Evolutionary conservation across 2,888 invertebrate genomes (phyloP).

Genomic region (Gortyna flavago): DNA sequence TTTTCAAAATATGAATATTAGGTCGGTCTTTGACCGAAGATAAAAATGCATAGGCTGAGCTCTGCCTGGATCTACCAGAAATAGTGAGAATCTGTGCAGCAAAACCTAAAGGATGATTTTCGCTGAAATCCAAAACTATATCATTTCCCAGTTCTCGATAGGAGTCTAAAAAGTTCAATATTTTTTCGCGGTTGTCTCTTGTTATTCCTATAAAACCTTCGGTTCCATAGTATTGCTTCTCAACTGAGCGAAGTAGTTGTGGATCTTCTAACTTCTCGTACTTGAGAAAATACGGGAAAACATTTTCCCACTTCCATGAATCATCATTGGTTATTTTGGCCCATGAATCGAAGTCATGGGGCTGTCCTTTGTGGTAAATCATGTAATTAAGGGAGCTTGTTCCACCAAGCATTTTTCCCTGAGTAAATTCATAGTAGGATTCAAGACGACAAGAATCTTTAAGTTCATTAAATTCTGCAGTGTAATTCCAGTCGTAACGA

Average conservation of each 20-base stretch:
- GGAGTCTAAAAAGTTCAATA: conserved; percentile 70
- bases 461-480: conserved; percentile 63
- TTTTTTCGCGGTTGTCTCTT: conserved; percentile 55
- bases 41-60: conserved; percentile 81
- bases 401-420: conserved; percentile 77
- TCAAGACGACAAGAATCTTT: conserved; percentile 54
- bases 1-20: conserved; percentile 70
- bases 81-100: conserved; percentile 60
- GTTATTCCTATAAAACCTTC: conserved; percentile 64
- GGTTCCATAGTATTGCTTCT: conserved; percentile 63
- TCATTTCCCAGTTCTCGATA: conserved; percentile 79
- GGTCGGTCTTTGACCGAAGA: conserved; percentile 62
- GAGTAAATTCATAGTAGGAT: conserved; percentile 59
- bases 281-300: conserved; percentile 71
- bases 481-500: conserved; percentile 72
- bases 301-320: conserved; percentile 71
- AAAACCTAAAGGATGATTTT: conserved; percentile 74
- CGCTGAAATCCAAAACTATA: conserved; percentile 68
- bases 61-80: conserved; percentile 78
- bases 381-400: conserved; percentile 72
- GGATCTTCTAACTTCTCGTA: conserved; percentile 67
- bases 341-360: conserved; percentile 71
- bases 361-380: conserved; percentile 72
- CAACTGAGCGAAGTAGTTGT: conserved; percentile 56
- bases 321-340: conserved; percentile 64